Evolutionary conservation across 2,797 vertebrate genomes (phyloP).

Genomic region (Clangula hyemalis): DNA sequence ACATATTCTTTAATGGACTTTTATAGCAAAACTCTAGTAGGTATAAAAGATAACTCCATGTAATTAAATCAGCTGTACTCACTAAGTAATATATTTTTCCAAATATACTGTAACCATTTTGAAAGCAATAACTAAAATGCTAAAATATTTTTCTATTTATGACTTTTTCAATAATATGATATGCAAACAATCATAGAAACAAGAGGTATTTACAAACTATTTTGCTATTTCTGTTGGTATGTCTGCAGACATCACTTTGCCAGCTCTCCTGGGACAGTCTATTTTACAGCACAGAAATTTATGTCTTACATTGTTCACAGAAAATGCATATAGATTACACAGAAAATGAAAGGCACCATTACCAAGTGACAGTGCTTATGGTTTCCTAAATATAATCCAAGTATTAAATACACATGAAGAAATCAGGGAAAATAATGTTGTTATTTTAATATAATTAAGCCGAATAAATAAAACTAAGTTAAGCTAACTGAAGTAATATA

Average conservation of each 20-base stretch:
- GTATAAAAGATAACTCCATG: not conserved
- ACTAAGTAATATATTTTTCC: not conserved
- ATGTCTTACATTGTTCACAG: not conserved
- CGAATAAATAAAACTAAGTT: not conserved
- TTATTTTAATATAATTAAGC: not conserved
- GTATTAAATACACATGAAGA: not conserved
- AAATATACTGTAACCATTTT: not conserved
- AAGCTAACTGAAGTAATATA: not conserved
- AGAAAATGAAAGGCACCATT: not conserved
- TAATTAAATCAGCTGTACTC: not conserved
- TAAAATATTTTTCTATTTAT: not conserved
- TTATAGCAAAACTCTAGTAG: not conserved
- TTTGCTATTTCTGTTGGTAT: not conserved
- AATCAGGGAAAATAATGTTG: not conserved
- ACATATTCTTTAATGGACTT: not conserved
- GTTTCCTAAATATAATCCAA: not conserved
- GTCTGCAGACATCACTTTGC: not conserved
- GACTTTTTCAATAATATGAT: not conserved
- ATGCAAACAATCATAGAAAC: not conserved
- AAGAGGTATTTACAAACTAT: not conserved
- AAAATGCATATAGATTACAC: not conserved
- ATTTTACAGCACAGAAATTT: not conserved
- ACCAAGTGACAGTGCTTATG: not conserved
- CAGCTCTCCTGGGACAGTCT: accelerated
- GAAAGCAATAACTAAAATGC: not conserved